These are phyloP conservation scores for Diabrotica undecimpunctata DNA, from an alignment of 1,140 invertebrate genomes.

Conservation along the genomic window DNA sequence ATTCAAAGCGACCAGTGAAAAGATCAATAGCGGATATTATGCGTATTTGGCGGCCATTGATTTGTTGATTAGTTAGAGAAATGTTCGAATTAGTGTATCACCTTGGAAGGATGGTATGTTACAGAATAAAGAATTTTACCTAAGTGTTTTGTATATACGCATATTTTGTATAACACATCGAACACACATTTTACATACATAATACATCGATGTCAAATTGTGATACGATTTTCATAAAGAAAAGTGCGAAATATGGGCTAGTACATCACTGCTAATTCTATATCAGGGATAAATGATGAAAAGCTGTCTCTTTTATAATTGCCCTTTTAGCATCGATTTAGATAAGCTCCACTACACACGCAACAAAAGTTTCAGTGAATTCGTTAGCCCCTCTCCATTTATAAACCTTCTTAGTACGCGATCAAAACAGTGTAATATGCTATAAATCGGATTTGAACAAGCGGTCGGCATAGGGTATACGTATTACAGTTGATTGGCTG, in stretches of 20 bases:
- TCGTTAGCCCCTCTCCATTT: constrained; percentile 7
- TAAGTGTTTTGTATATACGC: too few species aligned
- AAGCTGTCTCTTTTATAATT: constrained; percentile 39
- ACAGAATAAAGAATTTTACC: too few species aligned
- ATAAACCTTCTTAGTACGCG: constrained; percentile 6
- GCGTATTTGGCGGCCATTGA: too few species aligned
- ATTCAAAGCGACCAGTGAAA: too few species aligned
- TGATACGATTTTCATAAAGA: too few species aligned
- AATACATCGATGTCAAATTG: too few species aligned
- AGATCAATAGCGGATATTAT: too few species aligned
- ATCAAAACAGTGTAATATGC: constrained; percentile 11
- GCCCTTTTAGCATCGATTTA: constrained; percentile 33
- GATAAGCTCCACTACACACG: constrained; percentile 19
- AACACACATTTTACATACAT: too few species aligned
- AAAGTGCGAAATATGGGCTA: not conserved
- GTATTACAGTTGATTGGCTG: constrained; percentile 1
- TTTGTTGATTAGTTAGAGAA: too few species aligned
- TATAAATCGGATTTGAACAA: constrained; percentile 11
- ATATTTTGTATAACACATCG: too few species aligned
- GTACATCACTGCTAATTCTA: constrained; percentile 4
- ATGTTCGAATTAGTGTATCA: too few species aligned
- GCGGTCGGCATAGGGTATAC: not conserved
- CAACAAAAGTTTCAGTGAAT: constrained; percentile 19
- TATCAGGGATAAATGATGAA: constrained; percentile 34
- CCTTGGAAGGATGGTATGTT: too few species aligned